These are phyloP conservation scores for Panthera leo DNA, from an alignment of 2,113 vertebrate species.

Conservation along the genomic window DNA sequence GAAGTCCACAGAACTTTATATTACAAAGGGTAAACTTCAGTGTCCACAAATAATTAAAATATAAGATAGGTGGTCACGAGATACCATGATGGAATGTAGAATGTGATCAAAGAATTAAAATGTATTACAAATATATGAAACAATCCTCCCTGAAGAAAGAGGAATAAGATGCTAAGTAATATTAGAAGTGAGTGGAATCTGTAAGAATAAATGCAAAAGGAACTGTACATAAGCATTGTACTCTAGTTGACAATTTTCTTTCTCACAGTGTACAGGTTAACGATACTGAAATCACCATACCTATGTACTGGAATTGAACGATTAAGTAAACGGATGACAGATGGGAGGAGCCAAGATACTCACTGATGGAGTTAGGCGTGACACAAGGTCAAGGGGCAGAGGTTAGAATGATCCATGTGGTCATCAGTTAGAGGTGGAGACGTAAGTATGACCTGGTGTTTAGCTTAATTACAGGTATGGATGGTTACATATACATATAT, in stretches of 20 bases:
- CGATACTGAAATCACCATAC: background rate
- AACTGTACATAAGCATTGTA: background rate
- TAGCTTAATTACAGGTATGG: background rate
- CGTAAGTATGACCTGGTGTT: background rate
- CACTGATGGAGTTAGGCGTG: background rate
- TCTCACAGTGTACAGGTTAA: background rate
- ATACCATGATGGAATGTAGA: background rate
- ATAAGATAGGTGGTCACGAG: background rate
- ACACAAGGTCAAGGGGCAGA: background rate
- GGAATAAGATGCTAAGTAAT: background rate
- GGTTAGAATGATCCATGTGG: background rate
- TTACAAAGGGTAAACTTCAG: background rate
- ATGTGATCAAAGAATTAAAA: background rate
- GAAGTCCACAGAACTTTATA: background rate
- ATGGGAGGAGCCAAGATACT: background rate
- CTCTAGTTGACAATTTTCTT: background rate
- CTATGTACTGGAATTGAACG: background rate
- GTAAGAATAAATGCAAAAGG: constrained; percentile 23
- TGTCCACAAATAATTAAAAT: background rate
- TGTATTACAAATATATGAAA: background rate
- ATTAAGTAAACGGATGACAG: background rate
- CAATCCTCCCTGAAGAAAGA: background rate
- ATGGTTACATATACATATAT: background rate
- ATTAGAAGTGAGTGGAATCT: background rate
- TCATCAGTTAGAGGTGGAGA: background rate